Evolutionary conservation across 2,113 vertebrate species (phyloP).

Genomic region (Pagrus major): DNA sequence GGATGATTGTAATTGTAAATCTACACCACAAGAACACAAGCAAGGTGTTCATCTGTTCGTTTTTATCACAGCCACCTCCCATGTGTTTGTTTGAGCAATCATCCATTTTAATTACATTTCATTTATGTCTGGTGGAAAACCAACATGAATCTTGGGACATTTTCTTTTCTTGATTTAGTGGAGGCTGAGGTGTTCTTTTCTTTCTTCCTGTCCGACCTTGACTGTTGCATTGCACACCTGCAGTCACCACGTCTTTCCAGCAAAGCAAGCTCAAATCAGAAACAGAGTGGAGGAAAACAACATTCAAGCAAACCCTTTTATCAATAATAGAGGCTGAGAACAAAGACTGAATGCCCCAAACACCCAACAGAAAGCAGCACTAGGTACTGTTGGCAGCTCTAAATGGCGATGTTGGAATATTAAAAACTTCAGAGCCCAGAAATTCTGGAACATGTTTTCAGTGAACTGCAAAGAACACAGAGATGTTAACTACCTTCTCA

Average conservation of each 20-base stretch:
- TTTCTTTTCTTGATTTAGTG: background rate
- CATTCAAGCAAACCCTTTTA: slow-evolving; percentile 52
- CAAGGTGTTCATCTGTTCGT: background rate
- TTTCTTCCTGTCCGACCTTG: slow-evolving; percentile 16
- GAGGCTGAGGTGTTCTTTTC: background rate
- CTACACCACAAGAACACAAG: background rate
- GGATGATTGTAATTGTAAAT: background rate
- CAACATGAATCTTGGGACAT: slow-evolving; percentile 27
- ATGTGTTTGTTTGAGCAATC: background rate
- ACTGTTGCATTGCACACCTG: slow-evolving; percentile 10
- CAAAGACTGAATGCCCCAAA: slow-evolving; percentile 28
- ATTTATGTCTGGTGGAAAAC: background rate
- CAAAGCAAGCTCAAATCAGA: slow-evolving; percentile 7
- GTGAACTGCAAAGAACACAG: slow-evolving; percentile 12
- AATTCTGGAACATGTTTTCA: slow-evolving; percentile 7
- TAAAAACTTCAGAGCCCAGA: slow-evolving; percentile 18
- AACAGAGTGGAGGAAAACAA: slow-evolving; percentile 17
- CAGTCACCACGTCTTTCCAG: slow-evolving; percentile 10
- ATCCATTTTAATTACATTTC: slow-evolving; percentile 1
- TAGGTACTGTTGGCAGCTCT: slow-evolving; percentile 11
- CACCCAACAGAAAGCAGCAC: background rate
- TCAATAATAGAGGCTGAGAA: slow-evolving; percentile 57
- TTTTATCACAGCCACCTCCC: background rate
- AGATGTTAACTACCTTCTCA: slow-evolving; percentile 20
- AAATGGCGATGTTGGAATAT: slow-evolving; percentile 30